These are phyloP conservation scores for Molorchus minor DNA, from an alignment of 2,888 invertebrate genomes.

Conservation along the genomic window DNA sequence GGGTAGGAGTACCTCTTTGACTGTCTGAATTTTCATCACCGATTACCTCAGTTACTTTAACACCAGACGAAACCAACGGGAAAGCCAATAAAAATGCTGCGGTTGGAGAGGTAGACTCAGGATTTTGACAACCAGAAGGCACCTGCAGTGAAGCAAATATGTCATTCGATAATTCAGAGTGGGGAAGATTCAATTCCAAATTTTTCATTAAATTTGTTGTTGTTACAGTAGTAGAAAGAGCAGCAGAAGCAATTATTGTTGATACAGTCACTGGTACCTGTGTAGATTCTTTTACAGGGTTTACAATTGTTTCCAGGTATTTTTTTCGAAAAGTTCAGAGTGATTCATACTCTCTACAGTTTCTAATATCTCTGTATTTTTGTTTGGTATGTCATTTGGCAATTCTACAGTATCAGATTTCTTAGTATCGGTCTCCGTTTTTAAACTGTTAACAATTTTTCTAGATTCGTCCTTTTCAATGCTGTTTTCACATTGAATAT, in stretches of 20 bases:
- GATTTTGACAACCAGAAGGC: slow-evolving; percentile 65
- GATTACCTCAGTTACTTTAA: slow-evolving; percentile 65
- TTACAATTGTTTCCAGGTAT: not conserved
- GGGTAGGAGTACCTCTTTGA: slow-evolving; percentile 61
- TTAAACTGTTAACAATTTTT: not conserved
- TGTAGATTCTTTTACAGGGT: too few species aligned
- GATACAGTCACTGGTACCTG: too few species aligned
- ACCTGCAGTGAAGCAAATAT: slow-evolving; percentile 70
- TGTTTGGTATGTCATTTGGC: not conserved
- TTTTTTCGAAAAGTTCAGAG: too few species aligned
- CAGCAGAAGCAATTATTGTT: too few species aligned
- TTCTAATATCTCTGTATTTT: slow-evolving; percentile 6
- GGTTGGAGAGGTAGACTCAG: slow-evolving; percentile 75
- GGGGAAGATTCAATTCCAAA: slow-evolving; percentile 52
- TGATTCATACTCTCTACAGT: not conserved
- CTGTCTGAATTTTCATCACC: slow-evolving; percentile 66
- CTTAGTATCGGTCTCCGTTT: not conserved
- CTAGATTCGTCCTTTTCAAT: not conserved
- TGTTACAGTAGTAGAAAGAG: slow-evolving; percentile 1
- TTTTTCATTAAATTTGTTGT: slow-evolving; percentile 37
- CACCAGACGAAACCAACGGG: slow-evolving; percentile 73
- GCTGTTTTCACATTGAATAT: not conserved
- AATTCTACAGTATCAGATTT: not conserved
- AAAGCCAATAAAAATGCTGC: slow-evolving; percentile 81
- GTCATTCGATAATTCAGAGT: slow-evolving; percentile 69